A percentile compares a stretch with the other conserved stretches of the same genome.
phyloP scores from a whole-genome alignment of 2,888 invertebrate species.

The Meta bourneti region DNA sequence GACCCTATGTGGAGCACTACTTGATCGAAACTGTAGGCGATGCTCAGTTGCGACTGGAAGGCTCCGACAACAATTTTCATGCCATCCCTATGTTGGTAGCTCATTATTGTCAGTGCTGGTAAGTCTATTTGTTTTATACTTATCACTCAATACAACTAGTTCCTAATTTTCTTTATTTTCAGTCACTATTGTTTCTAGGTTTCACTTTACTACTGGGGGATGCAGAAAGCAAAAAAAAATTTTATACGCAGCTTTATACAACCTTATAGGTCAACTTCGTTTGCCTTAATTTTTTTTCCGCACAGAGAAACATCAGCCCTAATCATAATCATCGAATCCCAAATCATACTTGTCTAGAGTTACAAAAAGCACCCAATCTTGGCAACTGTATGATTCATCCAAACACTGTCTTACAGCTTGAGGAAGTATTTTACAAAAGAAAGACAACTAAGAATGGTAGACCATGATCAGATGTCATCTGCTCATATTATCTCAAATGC shows the following conservation, averaged over 20 bases:
- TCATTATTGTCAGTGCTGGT: slow-evolving; percentile 96
- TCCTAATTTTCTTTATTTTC: neutral
- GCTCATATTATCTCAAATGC: too few species aligned
- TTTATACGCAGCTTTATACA: neutral
- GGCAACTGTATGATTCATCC: too few species aligned
- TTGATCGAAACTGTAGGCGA: slow-evolving; percentile 88
- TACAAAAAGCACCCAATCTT: too few species aligned
- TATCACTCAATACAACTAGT: neutral
- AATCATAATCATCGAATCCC: too few species aligned
- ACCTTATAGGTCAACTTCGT: neutral
- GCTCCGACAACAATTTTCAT: slow-evolving; percentile 95
- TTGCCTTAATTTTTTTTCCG: neutral
- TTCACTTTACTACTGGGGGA: too few species aligned
- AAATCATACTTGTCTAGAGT: too few species aligned
- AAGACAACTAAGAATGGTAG: too few species aligned
- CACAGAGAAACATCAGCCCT: too few species aligned
- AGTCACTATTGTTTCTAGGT: neutral
- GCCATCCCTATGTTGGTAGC: slow-evolving; percentile 95
- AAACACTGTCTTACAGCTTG: too few species aligned
- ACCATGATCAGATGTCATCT: too few species aligned
- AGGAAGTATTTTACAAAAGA: too few species aligned
- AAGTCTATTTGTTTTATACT: slow-evolving; percentile 79
- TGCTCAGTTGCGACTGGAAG: slow-evolving; percentile 92
- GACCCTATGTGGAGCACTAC: slow-evolving; percentile 97
- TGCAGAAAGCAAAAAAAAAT: too few species aligned